Percentiles rank a stretch among this genome's conserved stretches.
Conservation (phyloP, 2,888 invertebrate species). For the Andrena bicolor region DNA sequence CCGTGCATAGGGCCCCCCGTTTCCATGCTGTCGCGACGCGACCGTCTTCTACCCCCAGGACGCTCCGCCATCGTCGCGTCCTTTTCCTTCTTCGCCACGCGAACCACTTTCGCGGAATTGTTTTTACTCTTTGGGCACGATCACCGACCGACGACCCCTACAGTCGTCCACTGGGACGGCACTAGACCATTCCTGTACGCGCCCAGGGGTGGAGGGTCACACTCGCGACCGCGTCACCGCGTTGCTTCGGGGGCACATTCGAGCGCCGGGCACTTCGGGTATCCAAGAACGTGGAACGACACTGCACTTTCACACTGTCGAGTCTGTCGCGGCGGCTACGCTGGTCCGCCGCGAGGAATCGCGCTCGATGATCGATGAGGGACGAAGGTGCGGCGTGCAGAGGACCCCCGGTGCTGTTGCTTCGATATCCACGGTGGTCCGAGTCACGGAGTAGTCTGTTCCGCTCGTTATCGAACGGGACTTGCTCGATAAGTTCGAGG, state of each 20-base stretch:
- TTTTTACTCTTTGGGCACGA: constrained; percentile 39
- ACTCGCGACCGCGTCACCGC: constrained; percentile 27
- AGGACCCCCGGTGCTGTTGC: too few species aligned
- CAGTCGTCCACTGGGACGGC: constrained; percentile 36
- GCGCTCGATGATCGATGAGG: constrained; percentile 19
- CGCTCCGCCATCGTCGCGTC: constrained; percentile 83
- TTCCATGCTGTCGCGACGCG: constrained; percentile 82
- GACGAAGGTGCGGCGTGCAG: constrained; percentile 4
- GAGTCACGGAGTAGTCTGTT: not conserved
- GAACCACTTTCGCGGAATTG: constrained; percentile 81
- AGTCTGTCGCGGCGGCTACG: constrained; percentile 21
- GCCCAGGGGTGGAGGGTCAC: not conserved
- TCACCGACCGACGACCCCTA: constrained; percentile 40
- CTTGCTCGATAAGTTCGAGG: not conserved
- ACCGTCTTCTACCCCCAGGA: constrained; percentile 79
- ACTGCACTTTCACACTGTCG: constrained; percentile 46
- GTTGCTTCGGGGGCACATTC: constrained; percentile 24
- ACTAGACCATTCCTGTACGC: constrained; percentile 49
- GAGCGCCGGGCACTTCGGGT: not conserved
- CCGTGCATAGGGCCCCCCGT: constrained; percentile 73
- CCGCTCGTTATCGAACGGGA: not conserved
- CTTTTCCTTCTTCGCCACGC: constrained; percentile 81
- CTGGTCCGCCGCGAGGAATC: not conserved
- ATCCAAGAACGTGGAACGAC: not conserved
- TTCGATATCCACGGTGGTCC: too few species aligned